Evolutionary conservation across 2,797 vertebrate species (phyloP), one percentile per base, ranked within the genome.

Genomic region (Coracias cyanogaster): DNA sequence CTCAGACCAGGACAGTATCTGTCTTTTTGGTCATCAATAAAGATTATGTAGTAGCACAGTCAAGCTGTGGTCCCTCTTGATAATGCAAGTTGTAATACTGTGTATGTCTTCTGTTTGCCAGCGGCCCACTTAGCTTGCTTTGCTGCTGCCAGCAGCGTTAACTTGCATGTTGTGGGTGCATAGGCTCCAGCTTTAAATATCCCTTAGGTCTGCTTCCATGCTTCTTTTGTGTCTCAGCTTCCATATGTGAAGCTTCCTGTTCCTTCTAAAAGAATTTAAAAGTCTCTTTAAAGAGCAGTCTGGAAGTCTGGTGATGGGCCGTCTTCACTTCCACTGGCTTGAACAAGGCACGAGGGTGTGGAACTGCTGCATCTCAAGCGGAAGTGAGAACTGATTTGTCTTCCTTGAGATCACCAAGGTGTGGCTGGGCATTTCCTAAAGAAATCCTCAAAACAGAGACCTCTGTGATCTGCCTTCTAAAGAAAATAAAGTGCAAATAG

Each of bases 121-220:
- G 61, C 15, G 26, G 22, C 1, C 1, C 15, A 25, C 31, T 6
- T 41, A 15, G 21, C 29, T 87, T 43, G 46, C 22, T 77, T 71
- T 35, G 39, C 52, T 48, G 39, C 77, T n/a, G 77, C n/a, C 33
- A 31, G 1, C 29, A 15, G 2, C 20, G 25, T 70, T 81, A 33
- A 26, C n/a, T 37, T 43, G 18, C 2, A 4, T 39, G 12, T 46
- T 65, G 46, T 0, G 0, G 8, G 8, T n/a, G 8, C 25, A 5
- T 9, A 72, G 37, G 10, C 19, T 52, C 35, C 18, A 33, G 26
- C 60, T 76, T 76, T 43, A 80, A 76, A 22, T 49, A 43, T 3
- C 3, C 29, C 62, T 88, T 51, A 55, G 18, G 41, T 58, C 48
- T 87, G 46, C 39, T 77, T 70, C 33, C 19, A 41, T 35, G 33